phyloP scores from a whole-genome alignment of 2,888 invertebrate genomes.

The Himalopsyche japonica region DNA sequence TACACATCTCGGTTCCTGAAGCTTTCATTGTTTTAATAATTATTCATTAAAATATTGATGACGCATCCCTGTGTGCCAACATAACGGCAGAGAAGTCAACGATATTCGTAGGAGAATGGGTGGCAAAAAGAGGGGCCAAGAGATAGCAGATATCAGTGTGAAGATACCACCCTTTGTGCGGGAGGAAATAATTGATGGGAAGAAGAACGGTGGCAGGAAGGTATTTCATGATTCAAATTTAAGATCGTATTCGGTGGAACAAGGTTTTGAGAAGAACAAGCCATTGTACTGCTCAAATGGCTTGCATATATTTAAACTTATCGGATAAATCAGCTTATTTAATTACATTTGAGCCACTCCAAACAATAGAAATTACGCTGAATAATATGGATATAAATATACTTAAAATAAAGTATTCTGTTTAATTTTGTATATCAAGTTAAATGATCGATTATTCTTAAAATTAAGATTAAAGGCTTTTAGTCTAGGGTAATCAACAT shows the following conservation, averaged over 20 bases:
- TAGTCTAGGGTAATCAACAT: too few species aligned
- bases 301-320: background rate
- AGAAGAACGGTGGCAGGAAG: background rate
- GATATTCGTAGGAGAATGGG: background rate
- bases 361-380: too few species aligned
- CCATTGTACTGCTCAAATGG: background rate
- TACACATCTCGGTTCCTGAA: too few species aligned
- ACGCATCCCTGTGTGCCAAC: background rate
- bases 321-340: background rate
- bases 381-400: too few species aligned
- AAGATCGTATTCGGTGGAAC: background rate
- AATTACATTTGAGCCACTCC: background rate
- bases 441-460: too few species aligned
- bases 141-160: background rate
- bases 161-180: background rate
- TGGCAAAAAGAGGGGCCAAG: background rate
- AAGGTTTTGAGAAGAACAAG: background rate
- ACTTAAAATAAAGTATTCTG: too few species aligned
- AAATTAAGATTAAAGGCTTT: too few species aligned
- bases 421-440: too few species aligned
- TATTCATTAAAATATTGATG: background rate
- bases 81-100: background rate
- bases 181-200: background rate
- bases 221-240: conserved; percentile 1
- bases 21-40: too few species aligned